These are phyloP conservation scores for Morus bassanus DNA, from an alignment of 2,797 vertebrate genomes.

Conservation along the genomic window DNA sequence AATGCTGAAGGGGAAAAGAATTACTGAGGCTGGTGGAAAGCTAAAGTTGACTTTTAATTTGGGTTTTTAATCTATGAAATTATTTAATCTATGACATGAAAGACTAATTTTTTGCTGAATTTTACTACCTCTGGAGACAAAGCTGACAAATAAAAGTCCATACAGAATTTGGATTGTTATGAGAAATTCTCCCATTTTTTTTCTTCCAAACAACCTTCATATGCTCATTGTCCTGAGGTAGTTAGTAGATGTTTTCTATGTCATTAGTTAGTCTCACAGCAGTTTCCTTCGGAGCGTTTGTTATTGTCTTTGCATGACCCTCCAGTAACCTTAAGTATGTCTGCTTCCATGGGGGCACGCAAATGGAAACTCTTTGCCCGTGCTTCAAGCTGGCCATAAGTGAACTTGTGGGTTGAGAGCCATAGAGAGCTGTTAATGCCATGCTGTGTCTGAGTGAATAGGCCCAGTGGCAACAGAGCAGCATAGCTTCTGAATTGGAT, in stretches of 20 bases:
- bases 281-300: neutral
- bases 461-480: neutral
- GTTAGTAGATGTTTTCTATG: neutral
- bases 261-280: neutral
- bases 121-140: neutral
- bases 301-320: neutral
- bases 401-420: neutral
- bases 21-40: neutral
- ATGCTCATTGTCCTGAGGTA: neutral
- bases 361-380: neutral
- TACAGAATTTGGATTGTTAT: neutral
- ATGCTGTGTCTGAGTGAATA: neutral
- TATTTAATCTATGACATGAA: neutral
- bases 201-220: neutral
- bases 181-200: neutral
- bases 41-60: neutral
- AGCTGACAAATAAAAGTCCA: neutral
- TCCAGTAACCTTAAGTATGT: neutral
- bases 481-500: neutral
- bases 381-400: neutral
- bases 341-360: neutral
- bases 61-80: neutral
- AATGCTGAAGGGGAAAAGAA: neutral
- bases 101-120: neutral
- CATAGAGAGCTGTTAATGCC: neutral